phyloP scores from a whole-genome alignment of 2,888 invertebrate species.

The Anoncus sp. region DNA sequence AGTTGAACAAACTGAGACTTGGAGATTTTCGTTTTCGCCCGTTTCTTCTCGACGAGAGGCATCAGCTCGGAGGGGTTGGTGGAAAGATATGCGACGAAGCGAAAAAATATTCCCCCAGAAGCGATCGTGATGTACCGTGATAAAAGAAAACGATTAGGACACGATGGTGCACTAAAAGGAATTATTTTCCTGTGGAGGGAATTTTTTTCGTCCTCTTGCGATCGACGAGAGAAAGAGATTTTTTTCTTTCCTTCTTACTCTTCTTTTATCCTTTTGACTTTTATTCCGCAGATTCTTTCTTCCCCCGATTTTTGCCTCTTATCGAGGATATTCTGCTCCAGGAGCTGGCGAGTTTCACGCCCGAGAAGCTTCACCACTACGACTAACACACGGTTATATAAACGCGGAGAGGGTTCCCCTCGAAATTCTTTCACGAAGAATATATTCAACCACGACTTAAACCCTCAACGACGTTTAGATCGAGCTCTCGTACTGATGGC shows the following conservation, averaged over 20 bases:
- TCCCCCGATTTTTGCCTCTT: conserved; percentile 5
- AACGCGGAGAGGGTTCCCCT: background rate
- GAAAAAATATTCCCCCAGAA: conserved; percentile 24
- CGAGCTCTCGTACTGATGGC: background rate
- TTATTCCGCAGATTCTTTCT: background rate
- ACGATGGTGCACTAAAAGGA: conserved; percentile 54
- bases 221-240: conserved; percentile 40
- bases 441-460: conserved; percentile 3
- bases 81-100: too few relatives aligned
- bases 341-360: conserved; percentile 25
- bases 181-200: conserved; percentile 58
- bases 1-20: conserved; percentile 40
- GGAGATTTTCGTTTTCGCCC: conserved; percentile 6
- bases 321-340: conserved; percentile 10
- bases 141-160: conserved; percentile 62
- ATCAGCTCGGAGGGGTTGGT: conserved; percentile 7
- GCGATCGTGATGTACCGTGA: conserved; percentile 25
- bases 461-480: background rate
- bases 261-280: background rate
- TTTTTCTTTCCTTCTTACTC: background rate
- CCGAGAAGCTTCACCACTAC: conserved; percentile 27
- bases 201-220: too few relatives aligned
- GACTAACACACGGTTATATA: background rate
- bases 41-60: conserved; percentile 21
- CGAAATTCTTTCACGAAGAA: conserved; percentile 16